A percentile compares a stretch with the other conserved stretches of the same genome.
Conservation (phyloP, 2,113 vertebrate species). For the Microtus montanus region DNA sequence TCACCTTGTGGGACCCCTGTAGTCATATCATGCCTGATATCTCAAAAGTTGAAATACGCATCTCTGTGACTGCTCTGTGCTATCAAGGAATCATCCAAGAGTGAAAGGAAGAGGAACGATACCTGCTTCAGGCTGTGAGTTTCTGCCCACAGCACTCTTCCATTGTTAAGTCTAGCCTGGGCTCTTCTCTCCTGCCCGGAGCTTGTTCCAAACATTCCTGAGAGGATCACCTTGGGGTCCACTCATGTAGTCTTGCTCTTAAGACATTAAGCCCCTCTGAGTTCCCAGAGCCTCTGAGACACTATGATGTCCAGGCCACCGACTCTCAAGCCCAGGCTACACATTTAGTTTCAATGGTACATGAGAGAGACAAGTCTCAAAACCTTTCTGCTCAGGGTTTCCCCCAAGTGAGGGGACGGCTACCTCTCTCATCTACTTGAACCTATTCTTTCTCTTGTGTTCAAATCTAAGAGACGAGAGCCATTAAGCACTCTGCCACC, state of each 20-base stretch:
- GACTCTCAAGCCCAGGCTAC: background rate
- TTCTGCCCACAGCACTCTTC: background rate
- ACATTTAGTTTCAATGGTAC: background rate
- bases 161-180: background rate
- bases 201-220: background rate
- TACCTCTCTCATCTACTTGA: background rate
- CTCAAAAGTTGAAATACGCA: background rate
- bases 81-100: background rate
- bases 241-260: background rate
- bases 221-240: rapidly evolving
- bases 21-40: no score
- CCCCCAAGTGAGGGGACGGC: background rate
- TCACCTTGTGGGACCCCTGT: background rate
- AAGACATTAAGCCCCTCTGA: background rate
- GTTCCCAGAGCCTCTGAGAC: background rate
- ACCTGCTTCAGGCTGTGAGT: background rate
- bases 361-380: background rate
- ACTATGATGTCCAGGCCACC: background rate
- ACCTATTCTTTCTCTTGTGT: background rate
- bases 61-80: background rate
- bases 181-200: background rate
- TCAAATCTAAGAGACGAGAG: background rate
- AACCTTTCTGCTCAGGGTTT: background rate
- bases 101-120: background rate
- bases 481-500: background rate